These are phyloP conservation scores for Hemiprocne comata DNA, from an alignment of 2,113 vertebrate genomes.

Conservation along the genomic window DNA sequence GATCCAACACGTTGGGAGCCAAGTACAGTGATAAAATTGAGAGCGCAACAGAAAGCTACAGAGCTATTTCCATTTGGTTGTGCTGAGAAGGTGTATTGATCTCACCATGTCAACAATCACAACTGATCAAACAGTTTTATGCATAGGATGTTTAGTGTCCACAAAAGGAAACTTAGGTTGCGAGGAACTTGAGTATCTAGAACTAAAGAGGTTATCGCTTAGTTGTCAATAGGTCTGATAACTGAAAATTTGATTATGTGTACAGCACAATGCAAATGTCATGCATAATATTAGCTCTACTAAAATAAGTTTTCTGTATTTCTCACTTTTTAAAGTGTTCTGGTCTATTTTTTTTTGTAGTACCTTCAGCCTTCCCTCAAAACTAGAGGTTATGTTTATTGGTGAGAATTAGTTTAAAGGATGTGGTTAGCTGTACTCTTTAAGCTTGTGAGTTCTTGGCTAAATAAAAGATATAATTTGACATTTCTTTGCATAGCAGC, in stretches of 20 bases:
- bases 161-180: background rate
- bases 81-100: background rate
- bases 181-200: background rate
- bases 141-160: background rate
- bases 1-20: background rate
- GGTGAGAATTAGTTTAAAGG: background rate
- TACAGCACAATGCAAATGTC: background rate
- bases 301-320: background rate
- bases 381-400: background rate
- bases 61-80: background rate
- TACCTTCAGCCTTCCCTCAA: background rate
- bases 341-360: background rate
- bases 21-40: background rate
- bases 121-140: background rate
- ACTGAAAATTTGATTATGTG: background rate
- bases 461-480: background rate
- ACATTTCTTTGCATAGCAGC: background rate
- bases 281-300: background rate
- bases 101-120: background rate
- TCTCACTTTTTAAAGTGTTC: background rate
- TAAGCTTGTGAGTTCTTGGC: background rate
- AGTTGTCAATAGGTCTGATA: background rate
- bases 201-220: accelerated
- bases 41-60: accelerated
- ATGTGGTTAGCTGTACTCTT: background rate